phyloP scores from a whole-genome alignment of 1,140 invertebrate genomes.

The Contarinia nasturtii region DNA sequence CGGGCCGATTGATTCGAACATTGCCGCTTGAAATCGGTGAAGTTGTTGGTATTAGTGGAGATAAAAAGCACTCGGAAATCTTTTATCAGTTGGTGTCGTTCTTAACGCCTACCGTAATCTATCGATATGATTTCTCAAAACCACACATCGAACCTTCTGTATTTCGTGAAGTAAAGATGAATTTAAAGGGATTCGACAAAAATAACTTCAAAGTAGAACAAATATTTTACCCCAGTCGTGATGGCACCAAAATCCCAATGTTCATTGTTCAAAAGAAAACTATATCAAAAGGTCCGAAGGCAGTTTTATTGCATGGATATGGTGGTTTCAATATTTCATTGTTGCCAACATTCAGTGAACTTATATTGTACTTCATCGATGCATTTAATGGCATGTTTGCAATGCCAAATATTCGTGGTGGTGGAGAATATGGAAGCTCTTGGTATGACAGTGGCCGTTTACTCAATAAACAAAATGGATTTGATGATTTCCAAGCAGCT shows the following conservation, averaged over 20 bases:
- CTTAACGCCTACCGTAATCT: slow-evolving; percentile 74
- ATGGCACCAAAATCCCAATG: slow-evolving; percentile 94
- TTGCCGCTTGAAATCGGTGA: slow-evolving; percentile 77
- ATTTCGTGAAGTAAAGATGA: slow-evolving; percentile 40
- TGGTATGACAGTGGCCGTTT: slow-evolving; percentile 79
- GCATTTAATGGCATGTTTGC: slow-evolving; percentile 77
- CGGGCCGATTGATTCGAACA: slow-evolving; percentile 47
- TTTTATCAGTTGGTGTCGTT: slow-evolving; percentile 93
- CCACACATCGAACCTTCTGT: slow-evolving; percentile 43
- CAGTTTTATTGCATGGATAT: slow-evolving; percentile 88
- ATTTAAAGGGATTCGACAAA: slow-evolving; percentile 67
- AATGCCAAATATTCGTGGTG: slow-evolving; percentile 87
- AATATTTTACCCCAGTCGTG: slow-evolving; percentile 87
- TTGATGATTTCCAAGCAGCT: slow-evolving; percentile 89
- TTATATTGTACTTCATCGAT: slow-evolving; percentile 73
- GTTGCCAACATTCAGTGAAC: slow-evolving; percentile 67
- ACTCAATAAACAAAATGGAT: slow-evolving; percentile 91
- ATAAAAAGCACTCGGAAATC: slow-evolving; percentile 70
- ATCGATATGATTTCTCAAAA: slow-evolving; percentile 60
- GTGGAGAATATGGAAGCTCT: slow-evolving; percentile 87
- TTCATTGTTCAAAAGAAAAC: slow-evolving; percentile 80
- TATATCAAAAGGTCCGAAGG: slow-evolving; percentile 33
- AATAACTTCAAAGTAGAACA: slow-evolving; percentile 69
- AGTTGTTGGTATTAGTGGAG: slow-evolving; percentile 64
- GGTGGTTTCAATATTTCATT: slow-evolving; percentile 92